A percentile compares a stretch with the other conserved stretches of the same genome.
These are phyloP conservation scores for Bothrops jararaca DNA, from an alignment of 2,113 vertebrate species.

Conservation along the genomic window DNA sequence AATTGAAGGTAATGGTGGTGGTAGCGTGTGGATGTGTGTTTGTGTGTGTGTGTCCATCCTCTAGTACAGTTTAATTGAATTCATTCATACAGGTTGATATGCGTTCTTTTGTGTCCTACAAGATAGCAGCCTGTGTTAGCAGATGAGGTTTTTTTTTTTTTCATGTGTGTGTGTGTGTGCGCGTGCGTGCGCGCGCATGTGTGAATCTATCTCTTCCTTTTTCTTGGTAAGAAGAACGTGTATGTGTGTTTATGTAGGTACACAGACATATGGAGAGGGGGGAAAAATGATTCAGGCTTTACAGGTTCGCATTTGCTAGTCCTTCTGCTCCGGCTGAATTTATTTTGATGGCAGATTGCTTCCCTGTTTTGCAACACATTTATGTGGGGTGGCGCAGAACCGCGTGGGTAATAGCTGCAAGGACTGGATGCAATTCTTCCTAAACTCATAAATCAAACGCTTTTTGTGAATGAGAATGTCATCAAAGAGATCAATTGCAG, in stretches of 20 bases:
- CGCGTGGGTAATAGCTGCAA: slow-evolving; percentile 68
- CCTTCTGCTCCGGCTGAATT: neutral
- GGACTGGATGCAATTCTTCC: slow-evolving; percentile 74
- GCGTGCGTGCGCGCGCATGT: neutral
- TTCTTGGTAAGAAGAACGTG: neutral
- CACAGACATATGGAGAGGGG: neutral
- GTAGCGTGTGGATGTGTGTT: neutral
- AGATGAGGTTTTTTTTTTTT: neutral
- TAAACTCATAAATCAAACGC: slow-evolving; percentile 96
- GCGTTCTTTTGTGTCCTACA: neutral
- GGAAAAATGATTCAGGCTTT: neutral
- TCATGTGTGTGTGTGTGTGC: neutral
- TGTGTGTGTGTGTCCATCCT: neutral
- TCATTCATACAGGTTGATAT: neutral
- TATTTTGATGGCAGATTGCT: neutral
- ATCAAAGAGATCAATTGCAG: slow-evolving; percentile 93
- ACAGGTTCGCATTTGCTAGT: neutral
- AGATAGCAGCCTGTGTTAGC: slow-evolving; percentile 33
- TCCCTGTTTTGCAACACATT: neutral
- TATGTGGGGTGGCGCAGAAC: slow-evolving; percentile 41
- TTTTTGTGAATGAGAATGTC: slow-evolving; percentile 97
- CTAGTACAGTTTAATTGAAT: neutral
- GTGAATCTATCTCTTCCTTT: too few species aligned
- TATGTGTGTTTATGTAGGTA: neutral
- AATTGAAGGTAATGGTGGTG: neutral